Evolutionary conservation across 2,888 invertebrate species (phyloP).

Genomic region (Cosmorhoe ocellata): DNA sequence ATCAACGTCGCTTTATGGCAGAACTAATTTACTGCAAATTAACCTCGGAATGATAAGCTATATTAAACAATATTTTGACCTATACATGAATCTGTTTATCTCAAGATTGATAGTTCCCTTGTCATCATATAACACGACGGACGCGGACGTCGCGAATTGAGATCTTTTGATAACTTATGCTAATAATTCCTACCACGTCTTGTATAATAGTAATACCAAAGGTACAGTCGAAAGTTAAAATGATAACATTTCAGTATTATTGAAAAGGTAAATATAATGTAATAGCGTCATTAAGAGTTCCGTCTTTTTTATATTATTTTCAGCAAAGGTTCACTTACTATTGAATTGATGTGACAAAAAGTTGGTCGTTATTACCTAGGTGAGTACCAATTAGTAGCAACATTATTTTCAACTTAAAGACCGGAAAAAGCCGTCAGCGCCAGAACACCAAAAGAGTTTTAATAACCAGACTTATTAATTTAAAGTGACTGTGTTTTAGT

Average conservation of each 20-base stretch:
- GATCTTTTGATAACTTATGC: no score
- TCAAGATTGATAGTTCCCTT: no score
- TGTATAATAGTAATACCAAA: no score
- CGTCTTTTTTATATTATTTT: no score
- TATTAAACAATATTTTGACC: background rate
- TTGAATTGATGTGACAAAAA: slow-evolving; percentile 6
- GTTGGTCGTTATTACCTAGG: slow-evolving; percentile 5
- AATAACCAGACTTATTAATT: slow-evolving; percentile 21
- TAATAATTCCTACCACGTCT: no score
- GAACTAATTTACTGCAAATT: slow-evolving; percentile 27
- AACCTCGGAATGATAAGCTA: slow-evolving; percentile 8
- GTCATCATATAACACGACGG: no score
- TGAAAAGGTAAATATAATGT: no score
- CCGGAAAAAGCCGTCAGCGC: slow-evolving; percentile 7
- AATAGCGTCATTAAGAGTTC: no score
- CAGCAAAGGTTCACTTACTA: background rate
- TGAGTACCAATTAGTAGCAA: slow-evolving; percentile 18
- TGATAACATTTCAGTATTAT: no score
- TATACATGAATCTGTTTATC: no score
- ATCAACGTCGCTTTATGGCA: slow-evolving; percentile 42
- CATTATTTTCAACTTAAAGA: slow-evolving; percentile 16
- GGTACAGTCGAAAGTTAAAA: no score
- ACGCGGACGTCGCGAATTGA: no score
- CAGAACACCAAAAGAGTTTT: slow-evolving; percentile 27
- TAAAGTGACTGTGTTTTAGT: slow-evolving; percentile 15